These are phyloP conservation scores for Aleiodes leptofemur DNA, from an alignment of 2,888 invertebrate genomes.

Conservation along the genomic window DNA sequence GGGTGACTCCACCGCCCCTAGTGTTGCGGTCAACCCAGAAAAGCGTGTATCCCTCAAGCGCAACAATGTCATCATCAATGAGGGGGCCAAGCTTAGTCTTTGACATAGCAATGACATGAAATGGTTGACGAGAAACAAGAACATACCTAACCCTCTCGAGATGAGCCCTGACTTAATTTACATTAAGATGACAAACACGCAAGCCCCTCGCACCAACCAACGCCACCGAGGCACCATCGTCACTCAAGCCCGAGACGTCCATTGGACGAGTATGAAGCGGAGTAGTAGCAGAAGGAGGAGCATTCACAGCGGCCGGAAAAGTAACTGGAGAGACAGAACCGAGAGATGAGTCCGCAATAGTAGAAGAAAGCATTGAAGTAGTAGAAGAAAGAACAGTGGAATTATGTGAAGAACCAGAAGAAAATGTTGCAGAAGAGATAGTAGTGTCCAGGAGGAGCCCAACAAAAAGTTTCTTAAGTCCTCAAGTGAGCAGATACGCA, in stretches of 20 bases:
- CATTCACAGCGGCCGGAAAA: too few relatives aligned
- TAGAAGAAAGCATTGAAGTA: too few relatives aligned
- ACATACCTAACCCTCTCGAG: neutral
- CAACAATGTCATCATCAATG: constrained; percentile 4
- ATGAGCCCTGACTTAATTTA: neutral
- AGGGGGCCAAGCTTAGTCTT: constrained; percentile 1
- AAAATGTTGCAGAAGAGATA: too few relatives aligned
- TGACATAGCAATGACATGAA: constrained; percentile 8
- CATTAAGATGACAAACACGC: constrained; percentile 4
- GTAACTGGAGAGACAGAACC: too few relatives aligned
- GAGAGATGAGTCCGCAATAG: too few relatives aligned
- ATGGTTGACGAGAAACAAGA: neutral
- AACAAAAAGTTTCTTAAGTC: too few relatives aligned
- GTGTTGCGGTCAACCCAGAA: neutral
- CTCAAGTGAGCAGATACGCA: neutral
- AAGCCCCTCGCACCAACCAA: neutral
- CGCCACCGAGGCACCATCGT: too few relatives aligned
- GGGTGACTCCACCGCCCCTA: neutral
- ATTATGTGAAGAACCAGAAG: neutral
- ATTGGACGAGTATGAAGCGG: too few relatives aligned
- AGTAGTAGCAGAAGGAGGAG: too few relatives aligned
- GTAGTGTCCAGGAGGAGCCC: neutral
- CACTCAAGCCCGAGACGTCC: too few relatives aligned
- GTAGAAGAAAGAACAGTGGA: too few relatives aligned
- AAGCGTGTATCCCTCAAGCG: neutral